Base-by-base conservation (phyloP, 2,113 vertebrate genomes). In the Sapajus apella region DNA sequence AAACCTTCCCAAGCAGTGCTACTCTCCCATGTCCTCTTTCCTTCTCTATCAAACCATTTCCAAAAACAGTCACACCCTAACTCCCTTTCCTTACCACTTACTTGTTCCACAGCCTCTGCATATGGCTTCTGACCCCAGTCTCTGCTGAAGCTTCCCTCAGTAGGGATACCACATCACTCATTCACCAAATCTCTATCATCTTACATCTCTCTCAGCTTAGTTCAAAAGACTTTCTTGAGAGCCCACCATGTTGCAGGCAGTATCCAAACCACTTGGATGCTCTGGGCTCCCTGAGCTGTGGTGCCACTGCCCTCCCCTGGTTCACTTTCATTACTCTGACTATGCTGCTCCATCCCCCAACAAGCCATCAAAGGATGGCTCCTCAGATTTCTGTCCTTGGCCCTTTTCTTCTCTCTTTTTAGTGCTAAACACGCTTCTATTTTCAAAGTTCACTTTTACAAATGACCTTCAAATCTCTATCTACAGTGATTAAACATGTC, bases 391-490 rank as follows among this genome's bases (percentile, higher is more conserved):
- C 73, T 8, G 13, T 11, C 75, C 45, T 43, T 55, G n/a, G 12
- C 20, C 77, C 81, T 86, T 87, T 81, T 45, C 45, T 66, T 91
- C 45, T 91, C n/a, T 43, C 25, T 85, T 43, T 92, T 56, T 35
- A 94, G 40, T 79, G 27, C 64, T 37, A 81, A 16, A 56, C 55
- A 84, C 14, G 64, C n/a, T 93, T 30, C 52, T 27, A 18, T 83
- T 37, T 90, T 90, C 93, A 88, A 95, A 83, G 55, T 76, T 90
- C 82, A 72, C 21, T 13, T 94, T 85, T 61, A 73, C 35, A 97
- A 80, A 73, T 11, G 12, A 92, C 52, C 17, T 37, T 37, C 58
- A 96, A 95, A 84, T 90, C 35, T 90, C 94, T 87, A 68, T 45
- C 58, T 81, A 61, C 14, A 81, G 27, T n/a, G 37, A 92, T 64